A percentile compares a stretch with the other conserved stretches of the same genome.
These are phyloP conservation scores for Tauraco hartlaubi DNA, from an alignment of 2,797 vertebrate genomes.

Conservation along the genomic window DNA sequence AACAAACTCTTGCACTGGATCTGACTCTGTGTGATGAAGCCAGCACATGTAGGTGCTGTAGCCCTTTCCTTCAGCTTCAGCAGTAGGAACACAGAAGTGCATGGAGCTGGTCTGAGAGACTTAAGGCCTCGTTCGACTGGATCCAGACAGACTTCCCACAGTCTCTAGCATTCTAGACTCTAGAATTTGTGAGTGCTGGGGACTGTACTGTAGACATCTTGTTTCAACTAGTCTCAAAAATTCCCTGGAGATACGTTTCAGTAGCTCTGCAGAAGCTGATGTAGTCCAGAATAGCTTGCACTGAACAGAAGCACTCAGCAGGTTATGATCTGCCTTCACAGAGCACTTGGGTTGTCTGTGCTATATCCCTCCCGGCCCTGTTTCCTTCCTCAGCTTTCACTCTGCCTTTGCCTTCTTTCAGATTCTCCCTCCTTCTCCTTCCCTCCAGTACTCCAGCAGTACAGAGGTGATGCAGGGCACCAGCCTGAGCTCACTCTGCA, in stretches of 20 bases:
- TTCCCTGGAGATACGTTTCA: background rate
- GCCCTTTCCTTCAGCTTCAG: background rate
- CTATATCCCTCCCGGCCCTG: background rate
- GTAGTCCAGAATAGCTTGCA: background rate
- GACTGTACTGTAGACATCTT: too few relatives aligned
- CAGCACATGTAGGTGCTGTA: fast-evolving
- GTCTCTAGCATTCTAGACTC: background rate
- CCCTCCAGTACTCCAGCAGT: background rate
- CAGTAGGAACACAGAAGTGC: background rate
- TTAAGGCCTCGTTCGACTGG: background rate
- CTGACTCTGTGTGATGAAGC: background rate
- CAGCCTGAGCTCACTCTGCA: background rate
- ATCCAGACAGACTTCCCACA: background rate
- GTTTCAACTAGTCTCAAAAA: background rate
- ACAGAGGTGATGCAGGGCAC: background rate
- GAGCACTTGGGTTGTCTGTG: background rate
- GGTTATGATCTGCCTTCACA: background rate
- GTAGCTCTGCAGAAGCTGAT: background rate
- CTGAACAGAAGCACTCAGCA: background rate
- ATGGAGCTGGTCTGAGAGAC: background rate
- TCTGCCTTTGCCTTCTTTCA: background rate
- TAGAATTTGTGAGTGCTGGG: background rate
- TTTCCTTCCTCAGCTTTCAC: background rate
- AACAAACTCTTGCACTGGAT: background rate
- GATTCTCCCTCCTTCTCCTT: background rate